phyloP scores from a whole-genome alignment of 2,797 vertebrate species.

The Chanos chanos region DNA sequence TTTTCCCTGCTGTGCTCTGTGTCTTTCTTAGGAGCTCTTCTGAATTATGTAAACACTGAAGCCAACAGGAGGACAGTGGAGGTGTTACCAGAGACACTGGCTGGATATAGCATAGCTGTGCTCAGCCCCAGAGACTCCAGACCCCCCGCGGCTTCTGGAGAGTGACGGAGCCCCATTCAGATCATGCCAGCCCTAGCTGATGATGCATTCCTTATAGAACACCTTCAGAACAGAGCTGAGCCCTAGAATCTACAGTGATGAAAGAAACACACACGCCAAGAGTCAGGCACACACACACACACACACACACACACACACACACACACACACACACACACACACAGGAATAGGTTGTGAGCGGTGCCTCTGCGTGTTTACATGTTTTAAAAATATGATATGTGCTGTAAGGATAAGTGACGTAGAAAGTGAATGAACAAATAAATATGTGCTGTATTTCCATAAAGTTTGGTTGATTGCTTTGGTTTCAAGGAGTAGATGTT shows the following conservation, averaged over 20 bases:
- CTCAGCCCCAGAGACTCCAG: conserved; percentile 30
- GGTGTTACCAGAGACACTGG: conserved; percentile 44
- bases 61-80: conserved; percentile 27
- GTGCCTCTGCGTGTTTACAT: too few relatives aligned
- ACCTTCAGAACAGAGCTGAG: conserved; percentile 14
- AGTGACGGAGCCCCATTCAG: conserved; percentile 13
- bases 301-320: neutral
- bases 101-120: conserved; percentile 31
- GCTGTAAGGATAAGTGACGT: too few relatives aligned
- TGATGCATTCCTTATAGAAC: conserved; percentile 11
- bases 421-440: too few relatives aligned
- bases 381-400: too few relatives aligned
- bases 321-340: neutral
- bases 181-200: neutral
- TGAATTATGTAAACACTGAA: conserved; percentile 48
- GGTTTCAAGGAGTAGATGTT: too few relatives aligned
- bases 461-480: too few relatives aligned
- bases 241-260: neutral
- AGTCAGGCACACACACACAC: too few relatives aligned
- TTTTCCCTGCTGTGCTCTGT: conserved; percentile 22
- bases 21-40: conserved; percentile 36
- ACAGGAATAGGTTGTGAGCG: too few relatives aligned
- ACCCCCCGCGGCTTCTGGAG: neutral
- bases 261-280: neutral
- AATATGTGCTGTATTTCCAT: too few relatives aligned